Evolutionary conservation across 2,888 invertebrate species (phyloP).

Genomic region (Eilema griseolum): DNA sequence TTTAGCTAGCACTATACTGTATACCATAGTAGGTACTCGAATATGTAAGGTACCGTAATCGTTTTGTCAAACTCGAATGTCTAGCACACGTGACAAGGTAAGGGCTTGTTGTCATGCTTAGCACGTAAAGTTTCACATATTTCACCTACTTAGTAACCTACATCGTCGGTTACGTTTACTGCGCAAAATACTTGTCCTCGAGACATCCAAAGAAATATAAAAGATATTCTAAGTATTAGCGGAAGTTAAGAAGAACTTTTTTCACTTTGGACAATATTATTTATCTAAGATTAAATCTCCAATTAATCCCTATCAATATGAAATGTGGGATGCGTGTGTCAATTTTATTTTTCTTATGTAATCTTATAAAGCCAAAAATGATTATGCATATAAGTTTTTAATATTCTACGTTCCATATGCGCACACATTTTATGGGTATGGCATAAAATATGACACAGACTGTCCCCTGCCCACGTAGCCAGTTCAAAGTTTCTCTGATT

Average conservation of each 20-base stretch:
- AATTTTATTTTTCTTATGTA: background rate
- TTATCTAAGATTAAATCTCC: background rate
- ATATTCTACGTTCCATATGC: background rate
- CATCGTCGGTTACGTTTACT: background rate
- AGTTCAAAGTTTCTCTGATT: background rate
- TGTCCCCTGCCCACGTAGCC: slow-evolving; percentile 23
- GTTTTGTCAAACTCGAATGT: slow-evolving; percentile 40
- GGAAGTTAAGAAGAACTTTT: background rate
- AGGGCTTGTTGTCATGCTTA: slow-evolving; percentile 54
- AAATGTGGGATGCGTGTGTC: background rate
- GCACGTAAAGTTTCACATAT: slow-evolving; percentile 52
- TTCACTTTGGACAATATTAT: background rate
- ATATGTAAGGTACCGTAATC: slow-evolving; percentile 43
- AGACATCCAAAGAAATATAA: background rate
- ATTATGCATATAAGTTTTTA: background rate
- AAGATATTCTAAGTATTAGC: background rate
- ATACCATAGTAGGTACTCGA: no score
- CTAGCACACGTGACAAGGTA: slow-evolving; percentile 42
- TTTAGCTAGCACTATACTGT: slow-evolving; percentile 33
- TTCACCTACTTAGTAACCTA: slow-evolving; percentile 48
- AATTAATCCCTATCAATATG: background rate
- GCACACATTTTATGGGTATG: background rate
- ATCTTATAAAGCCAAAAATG: background rate
- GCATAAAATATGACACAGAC: slow-evolving; percentile 15
- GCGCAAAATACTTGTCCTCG: background rate